A percentile compares a stretch with the other conserved stretches of the same genome.
Evolutionary conservation across 2,888 invertebrate species (phyloP).

Genomic region (Lithosia quadra): DNA sequence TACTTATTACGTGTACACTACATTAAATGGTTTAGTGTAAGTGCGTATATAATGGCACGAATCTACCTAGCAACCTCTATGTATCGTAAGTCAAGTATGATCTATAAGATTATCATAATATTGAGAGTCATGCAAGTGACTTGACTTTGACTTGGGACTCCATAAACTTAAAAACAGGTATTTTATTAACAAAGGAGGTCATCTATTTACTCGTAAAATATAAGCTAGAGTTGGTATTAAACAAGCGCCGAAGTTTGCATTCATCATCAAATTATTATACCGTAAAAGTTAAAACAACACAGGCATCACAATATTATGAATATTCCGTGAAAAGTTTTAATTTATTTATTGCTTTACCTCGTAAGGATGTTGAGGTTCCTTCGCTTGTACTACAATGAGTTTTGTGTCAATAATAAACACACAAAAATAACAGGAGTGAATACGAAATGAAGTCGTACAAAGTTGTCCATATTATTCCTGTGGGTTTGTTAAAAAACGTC

Average conservation of each 20-base stretch:
- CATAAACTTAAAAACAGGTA: too few relatives aligned
- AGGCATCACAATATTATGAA: constrained; percentile 4
- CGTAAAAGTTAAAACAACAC: constrained; percentile 9
- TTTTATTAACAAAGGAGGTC: too few relatives aligned
- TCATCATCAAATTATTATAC: neutral
- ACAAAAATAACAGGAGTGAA: constrained; percentile 55
- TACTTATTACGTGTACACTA: neutral
- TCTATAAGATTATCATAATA: too few relatives aligned
- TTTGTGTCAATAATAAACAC: constrained; percentile 44
- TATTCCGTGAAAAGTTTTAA: constrained; percentile 13
- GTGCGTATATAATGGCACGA: neutral
- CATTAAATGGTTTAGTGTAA: neutral
- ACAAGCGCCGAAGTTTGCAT: neutral
- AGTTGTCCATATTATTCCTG: constrained; percentile 55
- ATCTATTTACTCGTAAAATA: too few relatives aligned
- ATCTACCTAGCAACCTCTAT: too few relatives aligned
- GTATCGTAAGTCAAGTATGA: too few relatives aligned
- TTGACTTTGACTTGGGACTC: too few relatives aligned
- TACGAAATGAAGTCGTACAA: constrained; percentile 56
- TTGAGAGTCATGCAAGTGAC: too few relatives aligned
- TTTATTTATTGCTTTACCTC: constrained; percentile 22
- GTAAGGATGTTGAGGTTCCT: constrained; percentile 6
- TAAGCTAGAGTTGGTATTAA: neutral
- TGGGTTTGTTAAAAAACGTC: constrained; percentile 3
- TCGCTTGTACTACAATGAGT: constrained; percentile 2